Conservation (phyloP, 37 sponge, comb jelly and placozoan genomes). For the Agelas oroides region DNA sequence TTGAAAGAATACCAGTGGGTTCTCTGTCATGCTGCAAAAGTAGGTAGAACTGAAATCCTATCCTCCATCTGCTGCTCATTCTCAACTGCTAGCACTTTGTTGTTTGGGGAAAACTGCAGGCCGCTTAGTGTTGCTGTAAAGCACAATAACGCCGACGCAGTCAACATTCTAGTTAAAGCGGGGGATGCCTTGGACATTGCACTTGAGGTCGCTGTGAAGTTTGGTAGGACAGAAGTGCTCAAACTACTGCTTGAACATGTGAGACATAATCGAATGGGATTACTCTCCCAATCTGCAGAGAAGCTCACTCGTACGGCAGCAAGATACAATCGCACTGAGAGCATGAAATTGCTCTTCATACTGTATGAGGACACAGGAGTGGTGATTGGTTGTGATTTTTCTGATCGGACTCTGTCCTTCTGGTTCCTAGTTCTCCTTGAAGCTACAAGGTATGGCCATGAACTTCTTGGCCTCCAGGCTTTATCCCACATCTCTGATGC, state of each 20-base stretch:
- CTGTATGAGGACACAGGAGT: not conserved
- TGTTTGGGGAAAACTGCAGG: not conserved
- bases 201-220: conserved; percentile 13
- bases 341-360: conserved; percentile 1
- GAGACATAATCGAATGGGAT: no score
- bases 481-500: not conserved
- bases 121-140: not conserved
- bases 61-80: not conserved
- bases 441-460: conserved; percentile 21
- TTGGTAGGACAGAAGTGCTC: conserved; percentile 8
- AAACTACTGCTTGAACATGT: conserved; percentile 4
- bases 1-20: not conserved
- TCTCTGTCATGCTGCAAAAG: not conserved
- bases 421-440: conserved; percentile 30
- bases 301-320: not conserved
- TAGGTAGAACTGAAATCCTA: not conserved
- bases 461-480: conserved; percentile 27
- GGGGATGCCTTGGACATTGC: not conserved
- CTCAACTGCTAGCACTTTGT: not conserved
- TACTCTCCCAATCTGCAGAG: no score
- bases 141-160: not conserved
- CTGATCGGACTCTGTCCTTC: conserved; percentile 3
- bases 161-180: not conserved
- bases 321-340: not conserved
- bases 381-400: not conserved